A percentile compares a stretch with the other conserved stretches of the same genome.
Conservation (phyloP, 1,140 invertebrate genomes). For the Hylaeus volcanicus region DNA sequence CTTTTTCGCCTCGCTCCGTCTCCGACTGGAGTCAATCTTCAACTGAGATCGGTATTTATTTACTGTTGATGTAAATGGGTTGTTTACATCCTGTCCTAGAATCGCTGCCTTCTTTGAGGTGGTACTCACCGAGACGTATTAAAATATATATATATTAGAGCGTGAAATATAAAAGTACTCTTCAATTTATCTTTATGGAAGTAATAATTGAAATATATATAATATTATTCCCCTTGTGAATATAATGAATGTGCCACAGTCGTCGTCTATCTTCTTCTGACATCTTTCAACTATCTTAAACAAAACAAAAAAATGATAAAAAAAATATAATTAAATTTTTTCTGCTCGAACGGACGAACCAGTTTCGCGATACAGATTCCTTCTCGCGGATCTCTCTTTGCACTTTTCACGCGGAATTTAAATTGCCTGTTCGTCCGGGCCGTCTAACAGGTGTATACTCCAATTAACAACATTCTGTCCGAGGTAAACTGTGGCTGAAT, state of each 20-base stretch:
- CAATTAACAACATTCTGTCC: constrained; percentile 13
- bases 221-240: no score
- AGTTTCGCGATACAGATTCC: background rate
- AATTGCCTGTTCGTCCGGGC: background rate
- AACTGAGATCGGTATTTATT: background rate
- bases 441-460: constrained; percentile 23
- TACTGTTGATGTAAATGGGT: background rate
- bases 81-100: background rate
- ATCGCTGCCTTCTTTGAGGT: background rate
- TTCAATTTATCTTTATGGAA: no score
- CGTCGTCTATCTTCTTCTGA: no score
- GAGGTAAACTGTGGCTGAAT: background rate
- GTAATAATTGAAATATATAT: no score
- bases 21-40: constrained; percentile 16
- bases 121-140: no score
- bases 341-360: background rate
- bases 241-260: no score
- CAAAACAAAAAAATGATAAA: no score
- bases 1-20: background rate
- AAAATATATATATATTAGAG: no score
- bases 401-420: constrained; percentile 4
- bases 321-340: background rate
- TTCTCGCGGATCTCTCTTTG: background rate
- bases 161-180: no score
- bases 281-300: no score